These are phyloP conservation scores for Zoroaster sp. DNA, from an alignment of 53 echinoderm and acorn worm genomes.

Conservation along the genomic window DNA sequence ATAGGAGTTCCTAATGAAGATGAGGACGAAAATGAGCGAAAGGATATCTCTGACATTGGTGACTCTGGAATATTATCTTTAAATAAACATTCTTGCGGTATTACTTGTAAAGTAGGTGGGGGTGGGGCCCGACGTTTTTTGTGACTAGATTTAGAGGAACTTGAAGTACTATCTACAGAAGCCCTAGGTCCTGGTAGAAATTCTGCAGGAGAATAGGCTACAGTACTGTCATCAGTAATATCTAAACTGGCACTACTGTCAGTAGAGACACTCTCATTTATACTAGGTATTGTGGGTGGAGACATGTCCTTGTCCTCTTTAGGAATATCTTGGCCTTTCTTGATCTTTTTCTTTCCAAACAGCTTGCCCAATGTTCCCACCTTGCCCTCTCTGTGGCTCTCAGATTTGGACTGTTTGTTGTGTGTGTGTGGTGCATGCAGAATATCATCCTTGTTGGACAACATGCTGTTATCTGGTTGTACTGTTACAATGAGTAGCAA, in stretches of 20 bases:
- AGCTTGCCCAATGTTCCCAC: slow-evolving; percentile 62
- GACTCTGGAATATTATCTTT: slow-evolving; percentile 9
- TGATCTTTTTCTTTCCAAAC: slow-evolving; percentile 67
- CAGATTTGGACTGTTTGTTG: slow-evolving; percentile 22
- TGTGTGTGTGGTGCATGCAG: slow-evolving; percentile 10
- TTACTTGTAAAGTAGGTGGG: neutral
- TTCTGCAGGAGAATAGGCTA: slow-evolving; percentile 52
- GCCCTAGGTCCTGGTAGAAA: slow-evolving; percentile 48
- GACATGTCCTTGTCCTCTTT: neutral
- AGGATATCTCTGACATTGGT: slow-evolving; percentile 26
- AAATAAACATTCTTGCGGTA: neutral
- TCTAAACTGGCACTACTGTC: slow-evolving; percentile 39
- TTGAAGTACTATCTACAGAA: slow-evolving; percentile 28
- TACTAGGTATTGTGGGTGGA: neutral
- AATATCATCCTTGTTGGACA: slow-evolving; percentile 28
- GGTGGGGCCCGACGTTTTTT: slow-evolving; percentile 40
- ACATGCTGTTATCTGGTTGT: slow-evolving; percentile 36
- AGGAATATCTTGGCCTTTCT: slow-evolving; percentile 24
- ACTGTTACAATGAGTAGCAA: slow-evolving; percentile 45
- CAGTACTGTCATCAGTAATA: slow-evolving; percentile 1
- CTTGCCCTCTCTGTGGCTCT: slow-evolving; percentile 46
- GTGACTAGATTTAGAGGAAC: slow-evolving; percentile 11
- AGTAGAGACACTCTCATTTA: neutral
- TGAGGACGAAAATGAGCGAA: slow-evolving; percentile 45
- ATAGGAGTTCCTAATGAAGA: slow-evolving; percentile 30